Evolutionary conservation across 2,113 vertebrate species (phyloP).

Genomic region (Carettochelys insculpta): DNA sequence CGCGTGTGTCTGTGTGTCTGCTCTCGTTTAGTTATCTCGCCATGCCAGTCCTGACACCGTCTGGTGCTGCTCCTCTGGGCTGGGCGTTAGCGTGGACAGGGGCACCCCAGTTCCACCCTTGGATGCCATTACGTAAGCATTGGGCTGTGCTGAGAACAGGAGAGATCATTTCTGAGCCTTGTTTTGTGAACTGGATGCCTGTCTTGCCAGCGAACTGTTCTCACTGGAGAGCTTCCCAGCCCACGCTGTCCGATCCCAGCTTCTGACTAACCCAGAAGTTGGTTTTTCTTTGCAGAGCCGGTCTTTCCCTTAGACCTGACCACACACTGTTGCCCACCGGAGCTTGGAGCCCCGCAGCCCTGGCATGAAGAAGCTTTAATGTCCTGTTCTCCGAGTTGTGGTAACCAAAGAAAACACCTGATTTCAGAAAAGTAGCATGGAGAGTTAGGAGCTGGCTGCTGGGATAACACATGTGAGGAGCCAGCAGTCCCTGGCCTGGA

Average conservation of each 20-base stretch:
- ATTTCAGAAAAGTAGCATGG: not conserved
- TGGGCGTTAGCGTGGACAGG: not conserved
- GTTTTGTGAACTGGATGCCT: constrained; percentile 78
- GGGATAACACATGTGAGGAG: not conserved
- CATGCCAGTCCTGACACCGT: not conserved
- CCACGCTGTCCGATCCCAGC: not conserved
- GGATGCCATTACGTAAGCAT: not conserved
- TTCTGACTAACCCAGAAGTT: not conserved
- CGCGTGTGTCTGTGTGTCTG: constrained; percentile 44
- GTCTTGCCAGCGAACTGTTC: constrained; percentile 81
- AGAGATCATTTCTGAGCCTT: constrained; percentile 71
- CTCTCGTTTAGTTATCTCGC: constrained; percentile 37
- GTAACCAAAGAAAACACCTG: not conserved
- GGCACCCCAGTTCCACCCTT: not conserved
- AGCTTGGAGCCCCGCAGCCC: fast-evolving
- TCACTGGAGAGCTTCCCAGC: constrained; percentile 46
- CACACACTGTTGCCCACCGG: not conserved
- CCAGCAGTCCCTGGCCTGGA: not conserved
- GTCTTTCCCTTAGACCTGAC: not conserved
- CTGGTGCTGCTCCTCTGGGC: not conserved
- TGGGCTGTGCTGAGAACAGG: constrained; percentile 60
- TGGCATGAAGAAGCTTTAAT: not conserved
- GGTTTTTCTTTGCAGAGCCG: not conserved
- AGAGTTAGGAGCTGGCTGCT: not conserved
- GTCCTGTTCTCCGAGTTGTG: not conserved